Evolutionary conservation across 2,888 invertebrate species (phyloP), one percentile per base, ranked within the genome.

Genomic region (Bhutanitis thaidina): DNA sequence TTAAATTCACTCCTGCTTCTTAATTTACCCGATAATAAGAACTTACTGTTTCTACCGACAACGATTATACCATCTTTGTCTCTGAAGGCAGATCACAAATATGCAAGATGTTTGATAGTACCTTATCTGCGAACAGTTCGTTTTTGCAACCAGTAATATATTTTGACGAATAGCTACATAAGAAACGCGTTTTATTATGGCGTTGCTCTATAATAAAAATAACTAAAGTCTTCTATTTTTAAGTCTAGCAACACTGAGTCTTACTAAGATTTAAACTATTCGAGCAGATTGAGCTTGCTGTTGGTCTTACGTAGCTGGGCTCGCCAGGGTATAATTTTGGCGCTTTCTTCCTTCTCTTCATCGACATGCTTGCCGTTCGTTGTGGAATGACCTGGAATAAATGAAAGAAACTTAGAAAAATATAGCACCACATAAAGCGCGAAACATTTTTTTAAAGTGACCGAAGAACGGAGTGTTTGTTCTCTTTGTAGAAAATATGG

Each of bases 291-390:
- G 55, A 97, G 91, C 74, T 95, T 96, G 90, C 96, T 96, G 80
- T 96, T 96, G 12, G 97, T 97, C 83, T 97, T 97, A 71, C 96
- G 92, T 41, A 97, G 88, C 69, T 96, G 96, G 27, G 96, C 96
- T 67, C 96, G 91, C 97, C 97, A 97, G 1, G 97, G 97, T 55
- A 96, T 96, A 46, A 96, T 95, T 67, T 93, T 93, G 29, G 92
- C 90, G 52, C 87, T 91, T 56, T 93, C 93, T 35, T 92, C 91
- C 49, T 90, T 90, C 16, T 90, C 90, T 16, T 90, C 86, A 7
- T 90, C 85, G 41, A 80, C 78, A 53, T 81, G 79, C 58, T 80
- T 81, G 14, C 89, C 87, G 60, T 86, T 85, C 55, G 66, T 65
- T 57, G 66, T 73, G 54, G 74, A 74, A 62, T 80, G 81, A 61